Conservation (phyloP, 2,113 vertebrate genomes). For the Chaetorhynchus papuensis region DNA sequence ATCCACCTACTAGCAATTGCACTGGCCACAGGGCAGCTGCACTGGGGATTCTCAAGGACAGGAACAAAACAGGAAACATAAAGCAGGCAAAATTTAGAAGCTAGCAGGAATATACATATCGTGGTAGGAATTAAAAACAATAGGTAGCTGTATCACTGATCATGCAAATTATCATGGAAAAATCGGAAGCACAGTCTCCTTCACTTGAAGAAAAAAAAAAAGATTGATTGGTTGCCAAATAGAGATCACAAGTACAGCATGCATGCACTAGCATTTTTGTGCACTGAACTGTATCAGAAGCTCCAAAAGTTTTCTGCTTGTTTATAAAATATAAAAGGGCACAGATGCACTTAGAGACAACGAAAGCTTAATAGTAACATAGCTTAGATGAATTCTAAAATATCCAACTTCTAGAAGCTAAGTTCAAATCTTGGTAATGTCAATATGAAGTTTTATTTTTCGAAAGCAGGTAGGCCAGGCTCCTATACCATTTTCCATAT, state of each 20-base stretch:
- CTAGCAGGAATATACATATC: not conserved
- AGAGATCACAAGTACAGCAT: not conserved
- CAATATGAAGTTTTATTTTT: conserved; percentile 13
- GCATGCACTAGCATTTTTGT: not conserved
- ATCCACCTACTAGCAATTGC: not conserved
- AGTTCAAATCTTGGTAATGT: conserved; percentile 23
- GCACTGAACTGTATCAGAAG: not conserved
- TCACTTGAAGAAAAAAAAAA: not conserved
- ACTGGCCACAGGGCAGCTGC: not conserved
- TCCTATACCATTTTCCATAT: not conserved
- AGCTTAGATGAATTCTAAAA: not conserved
- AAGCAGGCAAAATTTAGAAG: not conserved
- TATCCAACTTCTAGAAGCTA: not conserved
- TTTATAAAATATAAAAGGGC: not conserved
- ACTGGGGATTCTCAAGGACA: not conserved
- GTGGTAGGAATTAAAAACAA: not conserved
- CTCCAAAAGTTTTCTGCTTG: not conserved
- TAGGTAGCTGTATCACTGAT: not conserved
- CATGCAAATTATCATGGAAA: not conserved
- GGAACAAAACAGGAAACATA: not conserved
- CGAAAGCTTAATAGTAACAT: not conserved
- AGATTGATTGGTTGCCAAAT: not conserved
- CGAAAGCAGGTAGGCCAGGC: not conserved
- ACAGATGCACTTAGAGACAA: not conserved
- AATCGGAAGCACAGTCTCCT: not conserved